phyloP scores from a whole-genome alignment of 2,888 invertebrate genomes.

The Calliphora vomitoria region DNA sequence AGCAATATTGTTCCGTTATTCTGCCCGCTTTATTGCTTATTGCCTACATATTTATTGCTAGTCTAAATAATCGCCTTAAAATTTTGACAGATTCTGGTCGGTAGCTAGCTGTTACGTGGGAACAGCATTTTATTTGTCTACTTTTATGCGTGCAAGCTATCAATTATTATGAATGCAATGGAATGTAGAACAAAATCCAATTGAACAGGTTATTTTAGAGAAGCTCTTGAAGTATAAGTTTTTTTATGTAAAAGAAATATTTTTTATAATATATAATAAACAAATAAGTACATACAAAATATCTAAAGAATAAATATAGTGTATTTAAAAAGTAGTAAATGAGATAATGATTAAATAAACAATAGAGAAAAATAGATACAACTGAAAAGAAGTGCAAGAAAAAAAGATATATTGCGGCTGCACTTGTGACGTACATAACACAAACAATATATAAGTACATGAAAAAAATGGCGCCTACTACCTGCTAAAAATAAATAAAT shows the following conservation, averaged over 20 bases:
- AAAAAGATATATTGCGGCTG: constrained; percentile 41
- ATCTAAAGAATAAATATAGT: background rate
- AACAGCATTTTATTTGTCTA: too few species aligned
- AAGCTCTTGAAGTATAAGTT: constrained; percentile 36
- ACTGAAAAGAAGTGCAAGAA: constrained; percentile 27
- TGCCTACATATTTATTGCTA: too few species aligned
- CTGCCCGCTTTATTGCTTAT: too few species aligned
- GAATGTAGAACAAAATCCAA: background rate
- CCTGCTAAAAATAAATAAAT: constrained; percentile 52
- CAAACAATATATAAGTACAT: constrained; percentile 48
- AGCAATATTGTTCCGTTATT: too few species aligned
- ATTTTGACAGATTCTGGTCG: too few species aligned
- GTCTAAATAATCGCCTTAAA: too few species aligned
- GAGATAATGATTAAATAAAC: background rate
- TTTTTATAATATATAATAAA: constrained; percentile 2
- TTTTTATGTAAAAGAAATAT: constrained; percentile 31
- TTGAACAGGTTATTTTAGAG: constrained; percentile 29
- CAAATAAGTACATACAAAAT: background rate
- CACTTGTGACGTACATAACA: constrained; percentile 60
- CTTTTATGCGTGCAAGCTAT: too few species aligned
- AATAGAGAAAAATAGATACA: background rate
- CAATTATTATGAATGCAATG: too few species aligned
- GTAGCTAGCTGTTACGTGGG: too few species aligned
- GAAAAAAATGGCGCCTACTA: constrained; percentile 70
- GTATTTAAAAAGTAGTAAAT: background rate